Conservation (phyloP, 2,113 vertebrate genomes). For the Petroica traversi region DNA sequence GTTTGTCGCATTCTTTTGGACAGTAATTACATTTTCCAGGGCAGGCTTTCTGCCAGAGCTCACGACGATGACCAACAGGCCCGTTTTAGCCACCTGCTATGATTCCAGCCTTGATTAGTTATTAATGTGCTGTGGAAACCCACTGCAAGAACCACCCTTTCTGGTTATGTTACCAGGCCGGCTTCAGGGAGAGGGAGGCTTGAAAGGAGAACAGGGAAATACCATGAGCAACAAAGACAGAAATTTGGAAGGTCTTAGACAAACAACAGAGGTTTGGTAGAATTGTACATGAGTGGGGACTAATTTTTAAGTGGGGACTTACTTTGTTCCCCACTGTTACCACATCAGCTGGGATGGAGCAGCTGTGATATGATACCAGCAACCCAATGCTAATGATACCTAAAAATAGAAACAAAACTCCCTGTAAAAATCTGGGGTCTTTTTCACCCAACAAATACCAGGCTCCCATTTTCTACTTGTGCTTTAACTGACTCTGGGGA, state of each 20-base stretch:
- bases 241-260: neutral
- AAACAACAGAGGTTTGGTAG: neutral
- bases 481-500: neutral
- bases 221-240: neutral
- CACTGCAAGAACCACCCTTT: neutral
- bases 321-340: neutral
- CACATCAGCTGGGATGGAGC: neutral
- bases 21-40: constrained; percentile 63
- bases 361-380: neutral
- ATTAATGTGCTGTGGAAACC: constrained; percentile 24
- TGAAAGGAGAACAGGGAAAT: neutral
- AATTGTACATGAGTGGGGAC: neutral
- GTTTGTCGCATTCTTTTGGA: constrained; percentile 15
- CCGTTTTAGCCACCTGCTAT: constrained; percentile 40
- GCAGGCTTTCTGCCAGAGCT: constrained; percentile 58
- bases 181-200: neutral
- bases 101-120: constrained; percentile 32
- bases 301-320: neutral
- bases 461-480: neutral
- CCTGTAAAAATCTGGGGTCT: neutral
- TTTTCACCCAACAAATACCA: neutral
- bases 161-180: neutral
- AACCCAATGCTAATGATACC: rapidly evolving
- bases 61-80: neutral
- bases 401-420: neutral